These are phyloP conservation scores for Rhinoraja longicauda DNA, from an alignment of 2,797 vertebrate genomes.

Conservation along the genomic window DNA sequence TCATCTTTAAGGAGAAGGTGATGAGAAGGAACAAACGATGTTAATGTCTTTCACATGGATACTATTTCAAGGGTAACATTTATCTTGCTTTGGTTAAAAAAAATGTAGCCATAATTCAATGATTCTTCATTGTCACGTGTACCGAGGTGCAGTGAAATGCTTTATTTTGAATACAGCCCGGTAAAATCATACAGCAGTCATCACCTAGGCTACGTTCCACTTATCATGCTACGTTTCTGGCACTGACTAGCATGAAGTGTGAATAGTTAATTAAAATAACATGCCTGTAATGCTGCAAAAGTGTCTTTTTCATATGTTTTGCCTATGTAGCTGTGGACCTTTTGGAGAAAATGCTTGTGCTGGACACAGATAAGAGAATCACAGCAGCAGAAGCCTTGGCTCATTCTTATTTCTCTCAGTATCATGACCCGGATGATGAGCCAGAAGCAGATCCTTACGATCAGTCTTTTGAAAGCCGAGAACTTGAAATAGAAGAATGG, in stretches of 20 bases:
- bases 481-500: slow-evolving; percentile 94
- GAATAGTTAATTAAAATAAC: too few species aligned
- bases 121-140: too few species aligned
- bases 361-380: slow-evolving; percentile 93
- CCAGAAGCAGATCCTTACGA: slow-evolving; percentile 92
- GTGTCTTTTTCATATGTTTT: background rate
- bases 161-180: too few species aligned
- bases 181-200: too few species aligned
- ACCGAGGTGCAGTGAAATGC: too few species aligned
- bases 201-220: too few species aligned
- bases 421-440: slow-evolving; percentile 92
- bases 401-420: slow-evolving; percentile 86
- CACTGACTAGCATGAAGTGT: too few species aligned
- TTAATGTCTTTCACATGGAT: background rate
- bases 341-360: slow-evolving; percentile 93
- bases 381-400: slow-evolving; percentile 85
- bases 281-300: background rate
- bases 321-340: slow-evolving; percentile 78
- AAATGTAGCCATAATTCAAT: background rate
- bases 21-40: background rate
- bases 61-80: background rate
- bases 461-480: slow-evolving; percentile 93
- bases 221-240: too few species aligned
- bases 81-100: background rate
- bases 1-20: background rate